Evolutionary conservation across 1,140 invertebrate genomes (phyloP), one percentile per base, ranked within the genome.

Genomic region (Drosophila sucinea): DNA sequence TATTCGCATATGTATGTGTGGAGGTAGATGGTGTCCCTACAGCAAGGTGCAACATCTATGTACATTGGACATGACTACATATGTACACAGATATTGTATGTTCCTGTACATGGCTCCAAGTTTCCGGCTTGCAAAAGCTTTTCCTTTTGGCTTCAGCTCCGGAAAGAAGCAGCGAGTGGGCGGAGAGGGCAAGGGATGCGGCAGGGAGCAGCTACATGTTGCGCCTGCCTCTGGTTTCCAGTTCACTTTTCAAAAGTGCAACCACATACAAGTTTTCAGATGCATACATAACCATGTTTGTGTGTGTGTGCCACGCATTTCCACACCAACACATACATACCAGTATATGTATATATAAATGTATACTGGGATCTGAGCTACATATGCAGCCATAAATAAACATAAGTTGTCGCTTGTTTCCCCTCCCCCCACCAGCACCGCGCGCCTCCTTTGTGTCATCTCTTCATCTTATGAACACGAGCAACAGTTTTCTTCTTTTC

Each of bases 301-400:
- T 64, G 27, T 23, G 54, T 25, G 41, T 57, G 25, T 44, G 58
- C 57, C 44, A 51, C 35, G 40, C 17, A 33, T 30, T 30, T 30
- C 30, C 30, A 30, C 30, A 30, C 30, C 30, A 2, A 4, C 30
- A 30, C 2, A 30, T 30, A 2, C 30, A 44, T 29, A 54, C n/a
- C 64, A 51, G 44, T 27, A 47, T 61, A 29, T 38, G 4, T 17
- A 7, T 60, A 29, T 72, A 10, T 60, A 40, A 32, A 29, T 57
- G 27, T 68, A 35, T 66, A 27, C 8, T 62, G 72, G 44, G 44
- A 51, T 51, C 23, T 51, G 44, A 33, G 5, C 60, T 65, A 66
- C 79, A 81, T 81, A 81, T 81, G 79, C 69, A 65, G 58, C 74
- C 79, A 82, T 82, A 82, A 82, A 82, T 82, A 82, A 82, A 82